Conservation (phyloP, 2,113 vertebrate species). For the Python bivittatus region DNA sequence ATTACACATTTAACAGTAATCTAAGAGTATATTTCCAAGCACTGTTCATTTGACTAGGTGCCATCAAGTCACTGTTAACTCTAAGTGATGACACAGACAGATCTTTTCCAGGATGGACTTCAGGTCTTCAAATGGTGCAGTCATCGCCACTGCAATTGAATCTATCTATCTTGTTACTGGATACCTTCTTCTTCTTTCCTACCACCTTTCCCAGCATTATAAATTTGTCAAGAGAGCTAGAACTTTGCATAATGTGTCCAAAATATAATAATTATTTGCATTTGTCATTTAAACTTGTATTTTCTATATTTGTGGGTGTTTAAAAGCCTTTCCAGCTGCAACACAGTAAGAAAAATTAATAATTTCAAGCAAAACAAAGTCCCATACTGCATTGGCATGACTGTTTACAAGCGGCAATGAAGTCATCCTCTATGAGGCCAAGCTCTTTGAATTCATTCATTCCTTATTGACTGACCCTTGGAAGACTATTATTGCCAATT, state of each 20-base stretch:
- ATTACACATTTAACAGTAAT: not conserved
- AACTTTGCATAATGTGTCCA: not conserved
- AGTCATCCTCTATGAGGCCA: slow-evolving; percentile 24
- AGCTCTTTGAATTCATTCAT: slow-evolving; percentile 21
- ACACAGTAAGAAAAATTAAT: not conserved
- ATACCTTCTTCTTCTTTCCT: not conserved
- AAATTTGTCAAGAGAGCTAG: not conserved
- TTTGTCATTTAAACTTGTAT: slow-evolving; percentile 4
- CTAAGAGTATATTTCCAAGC: not conserved
- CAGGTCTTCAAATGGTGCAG: not conserved
- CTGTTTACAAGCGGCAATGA: slow-evolving; percentile 11
- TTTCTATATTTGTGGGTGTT: slow-evolving; percentile 5
- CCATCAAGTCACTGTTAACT: not conserved
- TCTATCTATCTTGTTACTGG: not conserved
- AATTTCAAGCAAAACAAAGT: slow-evolving; percentile 22
- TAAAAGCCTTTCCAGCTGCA: not conserved
- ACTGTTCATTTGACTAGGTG: not conserved
- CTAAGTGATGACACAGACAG: not conserved
- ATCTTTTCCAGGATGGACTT: not conserved
- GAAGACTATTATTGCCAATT: slow-evolving; percentile 19
- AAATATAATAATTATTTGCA: not conserved
- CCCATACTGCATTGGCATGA: not conserved
- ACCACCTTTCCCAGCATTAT: not conserved
- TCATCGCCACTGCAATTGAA: not conserved
- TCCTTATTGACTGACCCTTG: slow-evolving; percentile 39